Evolutionary conservation across 2,113 vertebrate genomes (phyloP).

Genomic region (Hydropotes inermis): DNA sequence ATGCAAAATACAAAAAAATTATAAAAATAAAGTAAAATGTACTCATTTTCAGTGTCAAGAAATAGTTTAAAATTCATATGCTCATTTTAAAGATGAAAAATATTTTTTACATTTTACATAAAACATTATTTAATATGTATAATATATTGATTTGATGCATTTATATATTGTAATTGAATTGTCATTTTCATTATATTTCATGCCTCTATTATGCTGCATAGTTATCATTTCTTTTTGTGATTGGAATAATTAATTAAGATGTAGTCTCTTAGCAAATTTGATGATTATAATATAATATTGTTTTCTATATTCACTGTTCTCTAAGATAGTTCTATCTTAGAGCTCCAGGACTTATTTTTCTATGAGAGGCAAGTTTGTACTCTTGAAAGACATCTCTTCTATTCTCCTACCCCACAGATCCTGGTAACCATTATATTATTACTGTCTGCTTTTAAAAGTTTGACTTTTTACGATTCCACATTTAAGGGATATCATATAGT

Average conservation of each 20-base stretch:
- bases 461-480: not conserved
- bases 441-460: not conserved
- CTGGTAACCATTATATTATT: not conserved
- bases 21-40: not conserved
- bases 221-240: not conserved
- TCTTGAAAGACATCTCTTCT: not conserved
- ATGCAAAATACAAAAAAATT: not conserved
- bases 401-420: not conserved
- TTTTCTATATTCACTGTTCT: not conserved
- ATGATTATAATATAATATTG: not conserved
- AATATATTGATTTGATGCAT: not conserved
- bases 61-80: not conserved
- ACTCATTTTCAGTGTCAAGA: not conserved
- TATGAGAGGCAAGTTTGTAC: not conserved
- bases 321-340: not conserved
- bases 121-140: not conserved
- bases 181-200: not conserved
- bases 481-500: not conserved
- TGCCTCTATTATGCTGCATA: not conserved
- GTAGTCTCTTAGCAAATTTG: not conserved
- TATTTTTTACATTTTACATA: not conserved
- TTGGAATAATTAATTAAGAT: not conserved
- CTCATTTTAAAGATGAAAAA: not conserved
- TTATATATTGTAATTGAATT: not conserved
- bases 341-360: not conserved